Conservation (phyloP, 1,140 invertebrate genomes). For the Eumeta japonica region DNA sequence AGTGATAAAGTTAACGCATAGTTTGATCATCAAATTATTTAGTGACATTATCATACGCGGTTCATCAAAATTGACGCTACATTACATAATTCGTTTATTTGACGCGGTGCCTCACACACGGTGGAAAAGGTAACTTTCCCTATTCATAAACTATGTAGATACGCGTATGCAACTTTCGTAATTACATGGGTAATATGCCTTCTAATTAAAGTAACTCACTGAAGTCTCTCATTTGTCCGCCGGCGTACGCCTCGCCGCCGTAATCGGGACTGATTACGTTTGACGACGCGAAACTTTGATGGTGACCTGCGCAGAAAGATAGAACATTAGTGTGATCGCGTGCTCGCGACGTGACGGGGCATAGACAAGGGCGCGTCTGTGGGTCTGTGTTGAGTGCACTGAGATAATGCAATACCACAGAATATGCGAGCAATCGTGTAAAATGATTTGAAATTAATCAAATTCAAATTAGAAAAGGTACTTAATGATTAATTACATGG, state of each 20-base stretch:
- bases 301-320: background rate
- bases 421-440: background rate
- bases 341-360: no score
- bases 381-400: no score
- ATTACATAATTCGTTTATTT: no score
- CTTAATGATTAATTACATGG: no score
- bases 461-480: background rate
- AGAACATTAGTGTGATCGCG: background rate
- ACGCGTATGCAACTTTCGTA: background rate
- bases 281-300: background rate
- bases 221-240: background rate
- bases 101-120: no score
- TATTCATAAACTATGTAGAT: no score
- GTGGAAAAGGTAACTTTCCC: no score
- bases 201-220: background rate
- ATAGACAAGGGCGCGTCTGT: no score
- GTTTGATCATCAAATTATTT: background rate
- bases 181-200: background rate
- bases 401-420: no score
- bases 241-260: background rate
- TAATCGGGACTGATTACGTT: background rate
- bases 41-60: no score
- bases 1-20: no score
- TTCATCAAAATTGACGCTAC: no score
- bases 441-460: background rate